Evolutionary conservation across 2,888 invertebrate genomes (phyloP).

Genomic region (Tachina fera): DNA sequence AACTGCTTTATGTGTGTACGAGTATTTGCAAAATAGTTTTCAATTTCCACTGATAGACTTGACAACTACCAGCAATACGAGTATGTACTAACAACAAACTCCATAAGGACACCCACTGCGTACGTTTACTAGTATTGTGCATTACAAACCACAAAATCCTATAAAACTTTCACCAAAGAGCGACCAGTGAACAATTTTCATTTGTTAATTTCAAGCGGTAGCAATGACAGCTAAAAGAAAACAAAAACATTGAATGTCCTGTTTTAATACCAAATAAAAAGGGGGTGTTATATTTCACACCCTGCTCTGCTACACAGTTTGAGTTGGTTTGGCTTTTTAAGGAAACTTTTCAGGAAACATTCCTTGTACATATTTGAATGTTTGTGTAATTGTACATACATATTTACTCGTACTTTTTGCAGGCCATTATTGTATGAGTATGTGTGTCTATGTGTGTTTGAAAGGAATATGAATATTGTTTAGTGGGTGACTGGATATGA

Average conservation of each 20-base stretch:
- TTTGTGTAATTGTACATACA: constrained; percentile 13
- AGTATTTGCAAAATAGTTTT: constrained; percentile 40
- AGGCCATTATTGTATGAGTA: constrained; percentile 26
- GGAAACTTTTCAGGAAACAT: constrained; percentile 22
- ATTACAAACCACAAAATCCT: constrained; percentile 59
- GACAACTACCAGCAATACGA: neutral
- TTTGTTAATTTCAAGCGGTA: constrained; percentile 41
- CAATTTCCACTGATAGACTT: constrained; percentile 45
- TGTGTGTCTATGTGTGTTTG: neutral
- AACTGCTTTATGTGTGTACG: neutral
- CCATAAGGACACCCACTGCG: constrained; percentile 27
- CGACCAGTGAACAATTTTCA: constrained; percentile 28
- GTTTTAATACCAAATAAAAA: constrained; percentile 76
- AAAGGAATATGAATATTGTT: constrained; percentile 33
- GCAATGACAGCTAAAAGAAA: constrained; percentile 40
- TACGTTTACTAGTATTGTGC: neutral
- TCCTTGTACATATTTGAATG: neutral
- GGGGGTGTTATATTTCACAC: constrained; percentile 80
- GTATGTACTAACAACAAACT: neutral
- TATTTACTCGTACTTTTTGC: constrained; percentile 28
- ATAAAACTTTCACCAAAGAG: constrained; percentile 47
- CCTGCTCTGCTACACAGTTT: constrained; percentile 68
- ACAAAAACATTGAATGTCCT: constrained; percentile 72
- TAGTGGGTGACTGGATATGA: constrained; percentile 64
- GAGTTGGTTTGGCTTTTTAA: constrained; percentile 54